Base-by-base conservation (phyloP, 1,140 invertebrate genomes). In the Panagrolaimus sp. region DNA sequence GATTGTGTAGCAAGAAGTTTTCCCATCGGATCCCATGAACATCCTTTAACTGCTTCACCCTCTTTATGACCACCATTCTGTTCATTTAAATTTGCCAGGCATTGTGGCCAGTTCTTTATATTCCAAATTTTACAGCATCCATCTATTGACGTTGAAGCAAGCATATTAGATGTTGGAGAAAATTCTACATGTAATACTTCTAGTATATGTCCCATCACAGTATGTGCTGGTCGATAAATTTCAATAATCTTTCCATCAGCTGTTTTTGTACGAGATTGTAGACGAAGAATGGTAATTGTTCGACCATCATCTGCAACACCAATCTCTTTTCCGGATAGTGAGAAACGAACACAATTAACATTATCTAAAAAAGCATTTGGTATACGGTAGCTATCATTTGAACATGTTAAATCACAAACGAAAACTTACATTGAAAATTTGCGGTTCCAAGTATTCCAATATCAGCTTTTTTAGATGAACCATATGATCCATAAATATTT, bases 151-250 rank as follows among this genome's bases (percentile, higher is more conserved):
- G 62, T 42, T 14, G 62, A 42, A n/a, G 62, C 62, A 27, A 63
- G 62, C 27, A 63, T 42, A 31, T 9, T 43, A 9, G 16, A 16
- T 11, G 27, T 43, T n/a, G 62, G 62, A 1, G 62, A 63, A 16
- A 16, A 63, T 63, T 63, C 62, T 9, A 57, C 51, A 23, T 57
- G 51, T 23, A 57, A 20, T 20, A 57, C 51, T 57, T 57, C 51
- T 20, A 57, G n/a, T 25, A 25, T 11, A 23, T 57, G 51, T 20
- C 9, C n/a, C 2, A 27, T 57, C 9, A 57, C 51, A 20, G 20
- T 25, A 27, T 57, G n/a, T 11, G 27, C 14, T 20, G 9, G 51
- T 11, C 51, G 51, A 57, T 57, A 57, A 27, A 57, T 57, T 57
- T 57, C 51, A 57, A 57, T 27, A 27, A 57, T 27, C 20, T 57